Evolutionary conservation across 2,797 vertebrate genomes (phyloP).

Genomic region (Myotis pilosus): DNA sequence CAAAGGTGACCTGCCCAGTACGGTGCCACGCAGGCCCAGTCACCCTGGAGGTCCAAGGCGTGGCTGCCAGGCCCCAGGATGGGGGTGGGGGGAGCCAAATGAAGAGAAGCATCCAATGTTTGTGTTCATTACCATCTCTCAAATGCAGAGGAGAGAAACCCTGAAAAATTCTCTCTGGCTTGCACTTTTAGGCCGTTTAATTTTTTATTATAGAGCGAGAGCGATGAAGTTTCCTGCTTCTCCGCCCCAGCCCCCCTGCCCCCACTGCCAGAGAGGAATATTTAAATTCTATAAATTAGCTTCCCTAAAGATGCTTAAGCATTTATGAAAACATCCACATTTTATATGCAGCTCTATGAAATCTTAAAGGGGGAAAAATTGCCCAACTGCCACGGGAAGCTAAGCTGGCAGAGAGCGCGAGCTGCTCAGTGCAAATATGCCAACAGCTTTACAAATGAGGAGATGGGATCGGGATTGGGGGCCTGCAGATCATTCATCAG

Average conservation of each 20-base stretch:
- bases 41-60: neutral
- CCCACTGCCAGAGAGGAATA: conserved; percentile 21
- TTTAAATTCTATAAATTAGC: conserved; percentile 73
- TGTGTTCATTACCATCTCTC: neutral
- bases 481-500: conserved; percentile 46
- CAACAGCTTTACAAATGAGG: conserved; percentile 59
- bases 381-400: neutral
- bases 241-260: neutral
- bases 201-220: conserved; percentile 63
- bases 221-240: conserved; percentile 62
- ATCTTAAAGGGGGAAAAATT: conserved; percentile 36
- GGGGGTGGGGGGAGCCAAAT: neutral
- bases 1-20: neutral
- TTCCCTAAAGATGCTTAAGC: conserved; percentile 71
- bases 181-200: conserved; percentile 54
- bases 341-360: conserved; percentile 68
- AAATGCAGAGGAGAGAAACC: neutral
- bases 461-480: neutral
- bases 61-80: neutral
- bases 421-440: conserved; percentile 5
- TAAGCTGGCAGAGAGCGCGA: conserved; percentile 40
- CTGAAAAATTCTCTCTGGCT: conserved; percentile 40
- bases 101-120: neutral
- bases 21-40: neutral
- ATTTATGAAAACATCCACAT: conserved; percentile 72